Evolutionary conservation across 2,797 vertebrate genomes (phyloP).

Genomic region (Heterohyrax brucei): DNA sequence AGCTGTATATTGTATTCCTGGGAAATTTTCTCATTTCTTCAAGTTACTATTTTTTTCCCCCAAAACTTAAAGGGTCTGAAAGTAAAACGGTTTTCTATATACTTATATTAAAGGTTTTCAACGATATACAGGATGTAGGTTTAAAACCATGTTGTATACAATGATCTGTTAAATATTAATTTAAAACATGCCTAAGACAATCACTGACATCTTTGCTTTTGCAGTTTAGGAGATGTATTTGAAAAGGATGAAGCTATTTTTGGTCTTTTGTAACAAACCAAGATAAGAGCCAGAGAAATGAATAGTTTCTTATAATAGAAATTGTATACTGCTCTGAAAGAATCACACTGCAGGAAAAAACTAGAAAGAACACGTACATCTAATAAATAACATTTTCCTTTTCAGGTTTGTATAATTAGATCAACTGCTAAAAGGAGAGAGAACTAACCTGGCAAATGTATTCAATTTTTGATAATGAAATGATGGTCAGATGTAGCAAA

Average conservation of each 20-base stretch:
- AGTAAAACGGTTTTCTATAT: slow-evolving; percentile 48
- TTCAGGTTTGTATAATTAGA: slow-evolving; percentile 74
- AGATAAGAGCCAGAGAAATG: slow-evolving; percentile 54
- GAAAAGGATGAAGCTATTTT: slow-evolving; percentile 66
- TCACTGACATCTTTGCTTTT: slow-evolving; percentile 59
- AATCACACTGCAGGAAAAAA: slow-evolving; percentile 57
- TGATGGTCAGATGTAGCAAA: slow-evolving; percentile 53
- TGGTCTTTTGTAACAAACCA: slow-evolving; percentile 62
- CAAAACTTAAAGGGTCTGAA: slow-evolving; percentile 3
- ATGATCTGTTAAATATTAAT: slow-evolving; percentile 69
- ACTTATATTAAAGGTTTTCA: not conserved
- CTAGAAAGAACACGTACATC: slow-evolving; percentile 60
- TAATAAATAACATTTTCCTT: slow-evolving; percentile 76
- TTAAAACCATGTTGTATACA: slow-evolving; percentile 20
- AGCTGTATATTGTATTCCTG: not conserved
- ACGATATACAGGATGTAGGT: not conserved
- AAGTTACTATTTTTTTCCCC: not conserved
- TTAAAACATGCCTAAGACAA: slow-evolving; percentile 60
- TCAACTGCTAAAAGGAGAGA: slow-evolving; percentile 13
- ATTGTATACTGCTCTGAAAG: slow-evolving; percentile 64
- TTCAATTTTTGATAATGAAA: slow-evolving; percentile 65
- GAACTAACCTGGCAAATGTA: slow-evolving; percentile 68
- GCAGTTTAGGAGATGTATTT: slow-evolving; percentile 62
- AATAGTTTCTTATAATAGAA: slow-evolving; percentile 70
- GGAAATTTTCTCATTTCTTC: slow-evolving; percentile 39